Percentiles rank a stretch among this genome's conserved stretches.
Conservation (phyloP, 1,140 invertebrate species). For the Listronotus bonariensis region DNA sequence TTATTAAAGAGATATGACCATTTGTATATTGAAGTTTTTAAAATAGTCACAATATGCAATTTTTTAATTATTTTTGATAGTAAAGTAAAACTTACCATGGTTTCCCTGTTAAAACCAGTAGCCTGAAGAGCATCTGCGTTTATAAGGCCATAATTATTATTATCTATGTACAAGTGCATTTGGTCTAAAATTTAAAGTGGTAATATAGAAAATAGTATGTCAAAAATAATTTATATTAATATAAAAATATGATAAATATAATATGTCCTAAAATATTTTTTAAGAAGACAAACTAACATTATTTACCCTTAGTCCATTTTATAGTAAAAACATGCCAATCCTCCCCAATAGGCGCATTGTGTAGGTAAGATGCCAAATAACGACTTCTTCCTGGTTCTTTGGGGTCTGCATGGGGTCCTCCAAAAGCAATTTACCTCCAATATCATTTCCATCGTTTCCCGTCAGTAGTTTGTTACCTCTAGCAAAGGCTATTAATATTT, state of each 20-base stretch:
- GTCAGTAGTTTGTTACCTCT: conserved; percentile 43
- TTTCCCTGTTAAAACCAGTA: conserved; percentile 2
- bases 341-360: conserved; percentile 29
- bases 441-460: conserved; percentile 35
- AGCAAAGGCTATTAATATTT: conserved; percentile 45
- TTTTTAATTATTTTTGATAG: too few relatives aligned
- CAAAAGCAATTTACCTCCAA: conserved; percentile 41
- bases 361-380: conserved; percentile 30
- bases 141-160: neutral
- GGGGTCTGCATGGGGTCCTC: conserved; percentile 35
- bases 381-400: conserved; percentile 37
- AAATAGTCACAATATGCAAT: too few relatives aligned
- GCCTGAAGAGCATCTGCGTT: neutral
- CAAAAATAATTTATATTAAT: conserved; percentile 10
- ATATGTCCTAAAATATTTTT: too few relatives aligned
- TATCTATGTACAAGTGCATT: conserved; percentile 7
- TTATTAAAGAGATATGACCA: too few relatives aligned
- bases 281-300: too few relatives aligned
- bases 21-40: too few relatives aligned
- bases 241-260: too few relatives aligned
- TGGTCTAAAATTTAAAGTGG: conserved; percentile 10
- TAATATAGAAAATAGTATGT: conserved; percentile 2
- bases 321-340: conserved; percentile 41
- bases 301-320: conserved; percentile 41
- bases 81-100: conserved; percentile 10